phyloP scores from a whole-genome alignment of 1,140 invertebrate genomes.

The Drosophila rhopaloa region DNA sequence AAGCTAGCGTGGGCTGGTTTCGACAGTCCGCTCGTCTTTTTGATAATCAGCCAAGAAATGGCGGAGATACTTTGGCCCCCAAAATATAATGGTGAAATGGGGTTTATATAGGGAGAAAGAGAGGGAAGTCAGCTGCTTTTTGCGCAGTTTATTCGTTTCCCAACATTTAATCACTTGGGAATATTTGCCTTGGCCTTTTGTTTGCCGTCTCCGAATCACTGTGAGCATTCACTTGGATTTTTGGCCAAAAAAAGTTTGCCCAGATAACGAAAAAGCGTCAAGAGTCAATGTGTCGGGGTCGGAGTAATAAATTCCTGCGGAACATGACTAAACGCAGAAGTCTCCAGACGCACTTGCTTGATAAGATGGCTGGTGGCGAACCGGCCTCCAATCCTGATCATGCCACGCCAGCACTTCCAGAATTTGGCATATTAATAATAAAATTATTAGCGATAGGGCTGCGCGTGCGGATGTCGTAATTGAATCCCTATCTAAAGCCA shows the following conservation, averaged over 20 bases:
- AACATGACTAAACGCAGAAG: slow-evolving; percentile 33
- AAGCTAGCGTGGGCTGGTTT: slow-evolving; percentile 40
- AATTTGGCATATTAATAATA: slow-evolving; percentile 55
- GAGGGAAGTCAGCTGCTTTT: slow-evolving; percentile 23
- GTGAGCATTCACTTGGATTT: slow-evolving; percentile 18
- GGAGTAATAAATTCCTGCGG: slow-evolving; percentile 34
- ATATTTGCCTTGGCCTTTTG: slow-evolving; percentile 51
- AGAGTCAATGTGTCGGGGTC: slow-evolving; percentile 32
- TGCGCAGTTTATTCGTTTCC: slow-evolving; percentile 54
- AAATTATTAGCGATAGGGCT: slow-evolving; percentile 53
- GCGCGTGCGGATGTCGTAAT: slow-evolving; percentile 52
- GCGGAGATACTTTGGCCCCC: slow-evolving; percentile 39
- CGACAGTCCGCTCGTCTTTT: slow-evolving; percentile 26
- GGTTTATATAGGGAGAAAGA: slow-evolving; percentile 19
- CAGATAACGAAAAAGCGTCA: slow-evolving; percentile 22
- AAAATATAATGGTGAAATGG: slow-evolving; percentile 63
- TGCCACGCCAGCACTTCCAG: slow-evolving; percentile 35
- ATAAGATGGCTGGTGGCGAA: slow-evolving; percentile 21
- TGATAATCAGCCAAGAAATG: slow-evolving; percentile 57
- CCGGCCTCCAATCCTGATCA: slow-evolving; percentile 41
- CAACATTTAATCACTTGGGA: slow-evolving; percentile 55
- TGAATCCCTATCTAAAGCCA: slow-evolving; percentile 36
- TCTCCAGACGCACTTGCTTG: slow-evolving; percentile 15
- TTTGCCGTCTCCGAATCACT: slow-evolving; percentile 41
- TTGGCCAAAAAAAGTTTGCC: slow-evolving; percentile 6